phyloP scores from a whole-genome alignment of 2,888 invertebrate species.

The Clistopyga incitator region DNA sequence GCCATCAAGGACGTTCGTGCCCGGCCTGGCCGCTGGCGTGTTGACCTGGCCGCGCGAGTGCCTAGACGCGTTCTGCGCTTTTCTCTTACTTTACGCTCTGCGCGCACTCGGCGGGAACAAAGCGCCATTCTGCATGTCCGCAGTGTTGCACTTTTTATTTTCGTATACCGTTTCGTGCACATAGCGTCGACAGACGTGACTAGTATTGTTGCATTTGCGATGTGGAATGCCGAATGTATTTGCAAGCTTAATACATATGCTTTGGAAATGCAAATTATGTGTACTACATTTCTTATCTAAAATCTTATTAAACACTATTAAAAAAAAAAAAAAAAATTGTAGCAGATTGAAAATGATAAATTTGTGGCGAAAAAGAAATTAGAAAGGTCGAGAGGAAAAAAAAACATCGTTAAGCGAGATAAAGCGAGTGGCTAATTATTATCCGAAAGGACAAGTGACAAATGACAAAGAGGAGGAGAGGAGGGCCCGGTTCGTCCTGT shows the following conservation, averaged over 20 bases:
- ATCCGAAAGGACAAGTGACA: background rate
- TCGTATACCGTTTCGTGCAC: background rate
- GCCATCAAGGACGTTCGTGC: conserved; percentile 63
- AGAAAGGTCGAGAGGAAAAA: no score
- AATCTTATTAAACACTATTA: no score
- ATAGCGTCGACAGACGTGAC: background rate
- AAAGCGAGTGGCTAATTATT: background rate
- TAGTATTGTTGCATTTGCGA: no score
- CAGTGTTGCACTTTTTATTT: background rate
- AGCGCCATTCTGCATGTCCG: conserved; percentile 12
- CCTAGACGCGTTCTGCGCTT: conserved; percentile 49
- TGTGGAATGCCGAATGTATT: no score
- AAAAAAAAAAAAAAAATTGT: no score
- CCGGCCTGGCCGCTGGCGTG: conserved; percentile 54
- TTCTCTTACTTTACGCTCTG: conserved; percentile 46
- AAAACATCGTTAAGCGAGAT: no score
- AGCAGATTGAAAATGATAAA: no score
- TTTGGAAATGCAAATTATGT: no score
- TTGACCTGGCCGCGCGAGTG: conserved; percentile 59
- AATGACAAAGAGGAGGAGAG: background rate
- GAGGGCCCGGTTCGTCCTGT: conserved; percentile 24
- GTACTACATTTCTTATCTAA: no score
- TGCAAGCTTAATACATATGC: no score
- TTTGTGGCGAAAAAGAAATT: no score
- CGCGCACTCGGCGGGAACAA: conserved; percentile 37